Evolutionary conservation across 2,113 vertebrate species (phyloP).

Genomic region (Ochotona princeps): DNA sequence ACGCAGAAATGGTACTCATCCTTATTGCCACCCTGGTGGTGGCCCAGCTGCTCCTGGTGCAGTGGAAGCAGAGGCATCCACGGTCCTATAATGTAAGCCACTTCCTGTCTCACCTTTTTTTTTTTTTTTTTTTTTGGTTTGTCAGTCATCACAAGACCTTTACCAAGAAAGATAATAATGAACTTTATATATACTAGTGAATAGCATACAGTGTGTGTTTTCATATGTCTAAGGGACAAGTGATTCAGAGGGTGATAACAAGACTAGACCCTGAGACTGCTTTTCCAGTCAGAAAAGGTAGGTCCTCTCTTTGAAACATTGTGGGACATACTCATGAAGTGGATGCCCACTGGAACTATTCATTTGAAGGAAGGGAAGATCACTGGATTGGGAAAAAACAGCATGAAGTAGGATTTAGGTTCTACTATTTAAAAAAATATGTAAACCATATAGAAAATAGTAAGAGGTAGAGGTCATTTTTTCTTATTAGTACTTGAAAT

Average conservation of each 20-base stretch:
- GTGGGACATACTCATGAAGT: constrained; percentile 1
- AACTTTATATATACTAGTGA: background rate
- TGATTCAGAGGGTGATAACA: constrained; percentile 47
- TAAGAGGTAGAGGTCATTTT: constrained; percentile 34
- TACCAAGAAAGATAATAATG: constrained; percentile 24
- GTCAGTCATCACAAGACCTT: constrained; percentile 28
- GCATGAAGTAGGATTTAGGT: background rate
- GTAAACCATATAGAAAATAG: constrained; percentile 5
- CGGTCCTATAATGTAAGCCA: constrained; percentile 97
- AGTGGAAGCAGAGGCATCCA: constrained; percentile 98
- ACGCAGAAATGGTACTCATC: constrained; percentile 99
- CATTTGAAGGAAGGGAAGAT: background rate
- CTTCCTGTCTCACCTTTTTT: background rate
- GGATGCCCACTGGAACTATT: constrained; percentile 22
- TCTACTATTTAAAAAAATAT: background rate
- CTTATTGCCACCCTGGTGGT: constrained; percentile 97
- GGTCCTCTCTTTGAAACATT: constrained; percentile 45
- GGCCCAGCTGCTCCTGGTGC: constrained; percentile 96
- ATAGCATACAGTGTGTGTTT: constrained; percentile 4
- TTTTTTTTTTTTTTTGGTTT: background rate
- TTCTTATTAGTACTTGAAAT: constrained; percentile 44
- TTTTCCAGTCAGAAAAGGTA: constrained; percentile 44
- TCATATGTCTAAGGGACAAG: background rate
- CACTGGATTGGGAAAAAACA: constrained; percentile 22
- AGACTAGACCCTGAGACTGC: background rate